These are phyloP conservation scores for Octodon degus DNA, from an alignment of 2,113 vertebrate genomes.

Conservation along the genomic window DNA sequence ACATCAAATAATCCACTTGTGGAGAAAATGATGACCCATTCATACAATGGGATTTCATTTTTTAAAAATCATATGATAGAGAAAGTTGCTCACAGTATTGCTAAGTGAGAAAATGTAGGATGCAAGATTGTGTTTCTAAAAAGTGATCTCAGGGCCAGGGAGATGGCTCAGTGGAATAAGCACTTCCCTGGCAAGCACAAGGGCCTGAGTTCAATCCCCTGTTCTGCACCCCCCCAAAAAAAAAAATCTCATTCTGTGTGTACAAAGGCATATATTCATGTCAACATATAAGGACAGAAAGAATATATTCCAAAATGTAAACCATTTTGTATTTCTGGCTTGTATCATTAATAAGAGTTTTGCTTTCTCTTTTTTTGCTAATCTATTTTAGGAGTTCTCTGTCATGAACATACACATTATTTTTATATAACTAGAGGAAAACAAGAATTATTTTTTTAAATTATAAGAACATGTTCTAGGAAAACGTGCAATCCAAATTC, in stretches of 20 bases:
- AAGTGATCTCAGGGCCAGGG: too few species aligned
- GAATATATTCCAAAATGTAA: slow-evolving; percentile 14
- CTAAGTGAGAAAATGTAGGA: background rate
- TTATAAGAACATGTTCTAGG: background rate
- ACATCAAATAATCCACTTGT: background rate
- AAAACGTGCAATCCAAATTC: background rate
- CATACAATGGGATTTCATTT: slow-evolving; percentile 1
- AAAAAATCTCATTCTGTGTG: background rate
- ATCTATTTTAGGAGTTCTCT: too few species aligned
- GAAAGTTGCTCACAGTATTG: background rate
- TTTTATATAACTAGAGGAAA: background rate
- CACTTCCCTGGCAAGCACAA: too few species aligned
- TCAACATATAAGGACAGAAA: background rate
- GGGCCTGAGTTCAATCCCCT: too few species aligned
- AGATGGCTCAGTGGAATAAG: too few species aligned
- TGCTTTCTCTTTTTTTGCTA: background rate
- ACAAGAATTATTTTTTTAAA: background rate
- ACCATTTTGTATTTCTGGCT: background rate
- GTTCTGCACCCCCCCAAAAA: too few species aligned
- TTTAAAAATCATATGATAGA: background rate
- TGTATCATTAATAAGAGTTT: background rate
- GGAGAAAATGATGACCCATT: background rate
- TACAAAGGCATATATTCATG: background rate
- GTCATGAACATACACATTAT: background rate
- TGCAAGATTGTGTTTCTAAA: background rate